phyloP scores from a whole-genome alignment of 1,140 invertebrate genomes.

The Aphidius gifuensis region DNA sequence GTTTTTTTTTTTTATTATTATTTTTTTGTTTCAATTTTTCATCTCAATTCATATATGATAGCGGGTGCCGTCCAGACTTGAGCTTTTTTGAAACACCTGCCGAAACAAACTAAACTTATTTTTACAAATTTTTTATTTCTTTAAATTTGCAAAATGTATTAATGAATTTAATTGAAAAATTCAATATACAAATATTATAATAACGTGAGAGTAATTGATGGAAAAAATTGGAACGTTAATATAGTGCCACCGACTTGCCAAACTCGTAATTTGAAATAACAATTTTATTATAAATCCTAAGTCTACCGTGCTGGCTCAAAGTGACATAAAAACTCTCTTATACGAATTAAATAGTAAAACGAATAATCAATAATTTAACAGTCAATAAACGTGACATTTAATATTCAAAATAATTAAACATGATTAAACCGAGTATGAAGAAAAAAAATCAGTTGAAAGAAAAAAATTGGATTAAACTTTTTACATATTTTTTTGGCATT shows the following conservation, averaged over 20 bases:
- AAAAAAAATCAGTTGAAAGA: too few relatives aligned
- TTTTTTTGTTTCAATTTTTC: background rate
- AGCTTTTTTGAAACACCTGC: conserved; percentile 38
- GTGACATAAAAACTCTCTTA: conserved; percentile 49
- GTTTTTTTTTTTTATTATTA: background rate
- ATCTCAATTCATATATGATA: conserved; percentile 7
- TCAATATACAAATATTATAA: too few relatives aligned
- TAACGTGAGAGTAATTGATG: conserved; percentile 34
- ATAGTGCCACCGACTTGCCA: conserved; percentile 54
- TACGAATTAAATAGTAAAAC: conserved; percentile 48
- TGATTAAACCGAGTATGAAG: too few relatives aligned
- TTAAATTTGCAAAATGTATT: conserved; percentile 22
- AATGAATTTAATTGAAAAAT: too few relatives aligned
- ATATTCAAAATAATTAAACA: background rate
- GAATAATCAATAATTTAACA: background rate
- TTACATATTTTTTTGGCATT: too few relatives aligned
- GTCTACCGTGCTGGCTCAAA: conserved; percentile 12
- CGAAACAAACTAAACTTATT: conserved; percentile 24
- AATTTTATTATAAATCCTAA: conserved; percentile 11
- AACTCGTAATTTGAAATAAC: conserved; percentile 34
- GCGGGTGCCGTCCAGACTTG: conserved; percentile 45
- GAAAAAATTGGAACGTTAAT: conserved; percentile 22
- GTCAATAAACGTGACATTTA: background rate
- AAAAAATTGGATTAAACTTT: too few relatives aligned
- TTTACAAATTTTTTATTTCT: conserved; percentile 11